Conservation (phyloP, 2,113 vertebrate species). For the Aphyosemion australe region DNA sequence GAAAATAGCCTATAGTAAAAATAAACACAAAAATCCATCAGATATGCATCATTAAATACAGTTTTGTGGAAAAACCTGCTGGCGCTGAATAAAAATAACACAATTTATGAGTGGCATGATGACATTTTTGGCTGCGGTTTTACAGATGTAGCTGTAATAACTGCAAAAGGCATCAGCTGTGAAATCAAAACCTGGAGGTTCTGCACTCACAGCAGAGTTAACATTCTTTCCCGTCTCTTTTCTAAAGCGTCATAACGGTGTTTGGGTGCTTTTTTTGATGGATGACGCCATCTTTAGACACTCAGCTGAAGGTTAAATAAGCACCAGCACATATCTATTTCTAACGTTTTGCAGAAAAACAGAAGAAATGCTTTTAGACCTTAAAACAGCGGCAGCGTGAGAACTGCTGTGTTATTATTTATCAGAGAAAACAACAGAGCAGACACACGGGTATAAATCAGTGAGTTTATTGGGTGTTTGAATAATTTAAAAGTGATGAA, state of each 20-base stretch:
- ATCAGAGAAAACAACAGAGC: constrained; percentile 21
- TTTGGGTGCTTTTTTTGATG: constrained; percentile 17
- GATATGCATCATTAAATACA: no score
- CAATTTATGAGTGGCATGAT: not conserved
- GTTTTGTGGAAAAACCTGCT: not conserved
- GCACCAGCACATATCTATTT: no score
- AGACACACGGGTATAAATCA: constrained; percentile 60
- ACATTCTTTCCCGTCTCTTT: constrained; percentile 2
- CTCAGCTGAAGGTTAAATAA: constrained; percentile 36
- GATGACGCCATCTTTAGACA: constrained; percentile 25
- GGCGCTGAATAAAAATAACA: not conserved
- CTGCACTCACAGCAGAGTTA: constrained; percentile 1
- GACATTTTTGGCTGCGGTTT: not conserved
- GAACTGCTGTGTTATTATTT: not conserved
- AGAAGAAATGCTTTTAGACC: not conserved
- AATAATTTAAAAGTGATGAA: constrained; percentile 75
- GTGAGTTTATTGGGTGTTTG: constrained; percentile 68
- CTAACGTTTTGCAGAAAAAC: constrained; percentile 12
- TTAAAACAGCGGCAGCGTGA: not conserved
- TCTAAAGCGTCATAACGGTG: constrained; percentile 2
- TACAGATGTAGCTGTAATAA: not conserved
- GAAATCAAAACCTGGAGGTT: not conserved
- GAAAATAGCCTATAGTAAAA: not conserved
- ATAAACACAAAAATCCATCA: not conserved
- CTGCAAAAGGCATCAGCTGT: no score